Evolutionary conservation across 2,888 invertebrate genomes (phyloP).

Genomic region (Cordylochernes scorpioides): DNA sequence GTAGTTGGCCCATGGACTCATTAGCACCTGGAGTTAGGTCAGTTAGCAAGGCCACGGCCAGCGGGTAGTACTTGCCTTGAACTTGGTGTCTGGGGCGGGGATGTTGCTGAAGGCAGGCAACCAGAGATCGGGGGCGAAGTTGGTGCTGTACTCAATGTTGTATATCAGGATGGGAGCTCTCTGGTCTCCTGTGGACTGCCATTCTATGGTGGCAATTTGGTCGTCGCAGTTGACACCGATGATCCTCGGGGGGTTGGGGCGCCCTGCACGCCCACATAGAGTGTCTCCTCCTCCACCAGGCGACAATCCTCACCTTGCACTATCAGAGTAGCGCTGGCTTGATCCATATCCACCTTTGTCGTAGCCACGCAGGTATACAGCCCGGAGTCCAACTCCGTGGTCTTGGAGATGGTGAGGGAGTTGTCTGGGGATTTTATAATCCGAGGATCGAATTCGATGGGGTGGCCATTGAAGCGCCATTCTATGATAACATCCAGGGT

Average conservation of each 20-base stretch:
- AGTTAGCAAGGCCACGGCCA: too few species aligned
- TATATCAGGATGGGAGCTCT: constrained; percentile 7
- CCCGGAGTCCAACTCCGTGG: constrained; percentile 77
- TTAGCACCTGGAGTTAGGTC: constrained; percentile 6
- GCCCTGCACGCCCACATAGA: constrained; percentile 16
- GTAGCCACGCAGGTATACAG: constrained; percentile 77
- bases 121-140: constrained; percentile 10
- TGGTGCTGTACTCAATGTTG: constrained; percentile 12
- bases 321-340: constrained; percentile 58
- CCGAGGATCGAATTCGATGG: constrained; percentile 59
- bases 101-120: constrained; percentile 9
- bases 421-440: constrained; percentile 54
- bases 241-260: constrained; percentile 9
- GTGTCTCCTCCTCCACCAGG: not conserved
- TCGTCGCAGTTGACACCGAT: constrained; percentile 8
- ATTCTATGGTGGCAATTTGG: constrained; percentile 6
- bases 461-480: constrained; percentile 62
- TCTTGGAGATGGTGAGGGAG: constrained; percentile 75
- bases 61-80: constrained; percentile 5
- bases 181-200: constrained; percentile 9
- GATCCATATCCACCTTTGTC: constrained; percentile 60
- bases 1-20: constrained; percentile 13
- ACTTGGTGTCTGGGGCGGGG: constrained; percentile 6
- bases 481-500: constrained; percentile 46
- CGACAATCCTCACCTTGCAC: constrained; percentile 41